Percentiles rank a stretch among this genome's conserved stretches.
Evolutionary conservation across 2,113 vertebrate genomes (phyloP).

Genomic region (Salminus brasiliensis): DNA sequence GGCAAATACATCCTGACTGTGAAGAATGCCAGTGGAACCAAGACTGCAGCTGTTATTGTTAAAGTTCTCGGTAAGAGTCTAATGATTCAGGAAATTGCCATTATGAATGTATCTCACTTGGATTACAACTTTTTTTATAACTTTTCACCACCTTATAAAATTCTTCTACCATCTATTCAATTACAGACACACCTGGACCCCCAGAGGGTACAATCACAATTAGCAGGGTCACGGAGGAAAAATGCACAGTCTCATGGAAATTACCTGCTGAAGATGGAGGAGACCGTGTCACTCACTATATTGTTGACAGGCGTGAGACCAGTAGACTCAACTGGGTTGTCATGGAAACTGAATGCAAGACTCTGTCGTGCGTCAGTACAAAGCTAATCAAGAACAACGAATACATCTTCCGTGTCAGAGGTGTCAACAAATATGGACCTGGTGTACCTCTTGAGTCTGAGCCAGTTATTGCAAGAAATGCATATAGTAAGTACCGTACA

Average conservation of each 20-base stretch:
- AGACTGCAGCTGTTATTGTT: slow-evolving; percentile 86
- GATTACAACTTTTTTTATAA: neutral
- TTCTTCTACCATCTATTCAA: neutral
- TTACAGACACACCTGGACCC: slow-evolving; percentile 90
- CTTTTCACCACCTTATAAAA: neutral
- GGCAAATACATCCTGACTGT: slow-evolving; percentile 92
- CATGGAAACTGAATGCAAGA: slow-evolving; percentile 92
- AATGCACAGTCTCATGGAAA: slow-evolving; percentile 94
- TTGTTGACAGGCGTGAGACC: slow-evolving; percentile 95
- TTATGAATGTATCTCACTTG: neutral
- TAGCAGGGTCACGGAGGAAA: slow-evolving; percentile 96
- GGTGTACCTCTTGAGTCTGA: slow-evolving; percentile 91
- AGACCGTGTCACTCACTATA: slow-evolving; percentile 85
- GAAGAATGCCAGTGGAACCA: slow-evolving; percentile 93
- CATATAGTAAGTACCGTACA: slow-evolving; percentile 88
- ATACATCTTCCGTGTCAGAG: slow-evolving; percentile 94
- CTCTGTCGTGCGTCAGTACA: slow-evolving; percentile 86
- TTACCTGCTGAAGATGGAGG: slow-evolving; percentile 93
- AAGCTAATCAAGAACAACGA: slow-evolving; percentile 97
- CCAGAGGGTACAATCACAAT: slow-evolving; percentile 85
- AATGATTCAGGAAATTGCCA: neutral
- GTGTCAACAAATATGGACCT: slow-evolving; percentile 92
- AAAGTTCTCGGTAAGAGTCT: slow-evolving; percentile 93
- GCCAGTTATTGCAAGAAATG: slow-evolving; percentile 88
- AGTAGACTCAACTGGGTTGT: slow-evolving; percentile 97